These are phyloP conservation scores for Penaeus vannamei DNA, from an alignment of 1,140 invertebrate genomes.

Conservation along the genomic window DNA sequence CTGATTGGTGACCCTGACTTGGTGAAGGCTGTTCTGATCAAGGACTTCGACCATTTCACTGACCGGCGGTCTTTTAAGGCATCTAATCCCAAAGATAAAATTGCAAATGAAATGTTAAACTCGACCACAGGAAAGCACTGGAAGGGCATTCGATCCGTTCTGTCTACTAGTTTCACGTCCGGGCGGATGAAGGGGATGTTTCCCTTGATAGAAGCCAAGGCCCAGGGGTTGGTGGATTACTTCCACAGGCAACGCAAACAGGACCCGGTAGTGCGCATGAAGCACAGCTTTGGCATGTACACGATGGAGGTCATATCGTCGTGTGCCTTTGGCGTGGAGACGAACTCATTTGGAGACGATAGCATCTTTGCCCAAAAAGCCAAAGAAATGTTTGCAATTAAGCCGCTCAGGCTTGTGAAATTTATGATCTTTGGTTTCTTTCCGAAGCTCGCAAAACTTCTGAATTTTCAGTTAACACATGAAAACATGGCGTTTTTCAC, in stretches of 20 bases:
- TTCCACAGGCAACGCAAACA: slow-evolving; percentile 33
- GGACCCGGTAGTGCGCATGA: slow-evolving; percentile 40
- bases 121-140: slow-evolving; percentile 51
- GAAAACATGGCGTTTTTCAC: slow-evolving; percentile 47
- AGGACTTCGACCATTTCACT: slow-evolving; percentile 79
- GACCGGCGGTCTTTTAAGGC: slow-evolving; percentile 55
- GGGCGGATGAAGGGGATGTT: slow-evolving; percentile 67
- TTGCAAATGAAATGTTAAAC: slow-evolving; percentile 39
- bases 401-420: slow-evolving; percentile 2
- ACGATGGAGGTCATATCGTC: slow-evolving; percentile 74
- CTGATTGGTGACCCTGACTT: slow-evolving; percentile 77
- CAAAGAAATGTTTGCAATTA: slow-evolving; percentile 20
- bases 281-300: slow-evolving; percentile 70
- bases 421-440: background rate
- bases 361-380: slow-evolving; percentile 65
- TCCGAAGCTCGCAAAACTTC: slow-evolving; percentile 32
- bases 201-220: slow-evolving; percentile 37
- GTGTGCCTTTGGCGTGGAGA: slow-evolving; percentile 74
- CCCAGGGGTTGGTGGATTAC: slow-evolving; percentile 42
- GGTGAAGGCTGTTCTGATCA: slow-evolving; percentile 76
- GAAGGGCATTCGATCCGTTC: slow-evolving; percentile 59
- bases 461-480: background rate
- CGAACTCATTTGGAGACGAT: slow-evolving; percentile 60
- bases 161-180: slow-evolving; percentile 68
- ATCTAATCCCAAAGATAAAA: background rate